Evolutionary conservation across 92 coral and sea anemone species (phyloP).

Genomic region (Porites cylindrica): DNA sequence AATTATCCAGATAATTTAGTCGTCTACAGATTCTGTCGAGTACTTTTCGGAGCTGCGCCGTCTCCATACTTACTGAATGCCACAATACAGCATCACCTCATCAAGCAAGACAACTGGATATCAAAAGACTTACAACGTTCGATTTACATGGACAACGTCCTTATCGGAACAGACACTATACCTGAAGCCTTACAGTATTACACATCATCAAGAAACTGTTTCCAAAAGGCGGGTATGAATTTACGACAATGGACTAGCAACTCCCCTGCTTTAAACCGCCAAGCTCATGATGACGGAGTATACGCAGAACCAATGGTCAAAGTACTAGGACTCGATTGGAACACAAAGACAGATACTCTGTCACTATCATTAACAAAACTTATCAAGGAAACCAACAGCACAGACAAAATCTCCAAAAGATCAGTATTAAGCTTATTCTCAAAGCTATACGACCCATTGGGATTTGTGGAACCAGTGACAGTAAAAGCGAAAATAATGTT

Average conservation of each 20-base stretch:
- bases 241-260: conserved; percentile 64
- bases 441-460: too few relatives aligned
- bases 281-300: too few relatives aligned
- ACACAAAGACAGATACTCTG: conserved; percentile 26
- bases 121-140: conserved; percentile 40
- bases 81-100: conserved; percentile 47
- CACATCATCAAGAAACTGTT: conserved; percentile 12
- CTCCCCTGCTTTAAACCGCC: conserved; percentile 39
- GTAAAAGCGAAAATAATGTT: conserved; percentile 29
- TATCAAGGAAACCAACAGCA: conserved; percentile 33
- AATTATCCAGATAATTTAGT: conserved; percentile 40
- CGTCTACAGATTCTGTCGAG: conserved; percentile 59
- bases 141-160: conserved; percentile 34
- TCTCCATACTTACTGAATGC: conserved; percentile 56
- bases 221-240: conserved; percentile 44
- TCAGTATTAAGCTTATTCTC: conserved; percentile 38
- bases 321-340: conserved; percentile 50
- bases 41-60: conserved; percentile 65
- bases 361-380: conserved; percentile 34
- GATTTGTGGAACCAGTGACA: not conserved
- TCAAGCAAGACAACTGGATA: conserved; percentile 23
- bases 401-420: conserved; percentile 54
- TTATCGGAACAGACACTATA: conserved; percentile 19
- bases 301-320: conserved; percentile 35
- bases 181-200: conserved; percentile 31